Conservation (phyloP, 2,888 invertebrate genomes). For the Serripes groenlandicus region DNA sequence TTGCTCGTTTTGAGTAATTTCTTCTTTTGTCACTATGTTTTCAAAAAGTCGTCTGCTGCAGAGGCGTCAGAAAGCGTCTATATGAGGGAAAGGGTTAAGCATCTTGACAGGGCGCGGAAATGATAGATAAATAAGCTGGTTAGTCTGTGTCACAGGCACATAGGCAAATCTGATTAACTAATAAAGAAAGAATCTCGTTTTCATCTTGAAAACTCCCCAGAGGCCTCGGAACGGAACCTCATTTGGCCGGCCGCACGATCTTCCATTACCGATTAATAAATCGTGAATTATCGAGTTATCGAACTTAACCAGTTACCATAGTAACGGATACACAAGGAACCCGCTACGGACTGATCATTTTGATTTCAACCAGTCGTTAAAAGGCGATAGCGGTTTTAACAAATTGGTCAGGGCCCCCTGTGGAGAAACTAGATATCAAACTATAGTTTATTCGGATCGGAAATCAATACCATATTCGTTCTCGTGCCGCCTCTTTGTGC, state of each 20-base stretch:
- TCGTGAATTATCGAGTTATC: constrained; percentile 1
- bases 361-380: neutral
- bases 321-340: neutral
- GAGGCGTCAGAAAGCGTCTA: too few relatives aligned
- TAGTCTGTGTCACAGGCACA: neutral
- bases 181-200: constrained; percentile 14
- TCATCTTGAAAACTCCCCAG: constrained; percentile 1
- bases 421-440: too few relatives aligned
- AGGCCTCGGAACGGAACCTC: constrained; percentile 1
- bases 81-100: too few relatives aligned
- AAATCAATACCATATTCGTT: too few relatives aligned
- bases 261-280: neutral
- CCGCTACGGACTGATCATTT: neutral
- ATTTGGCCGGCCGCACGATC: neutral
- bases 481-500: too few relatives aligned
- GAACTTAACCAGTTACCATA: neutral
- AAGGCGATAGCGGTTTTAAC: too few relatives aligned
- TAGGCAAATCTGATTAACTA: constrained; percentile 8
- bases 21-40: too few relatives aligned
- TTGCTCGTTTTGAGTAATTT: too few relatives aligned
- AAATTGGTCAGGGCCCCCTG: too few relatives aligned
- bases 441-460: too few relatives aligned
- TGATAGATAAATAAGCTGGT: neutral
- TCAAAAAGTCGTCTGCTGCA: too few relatives aligned
- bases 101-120: too few relatives aligned